A percentile compares a stretch with the other conserved stretches of the same genome.
Evolutionary conservation across 2,113 vertebrate genomes (phyloP).

Genomic region (Cyanocitta stelleri): DNA sequence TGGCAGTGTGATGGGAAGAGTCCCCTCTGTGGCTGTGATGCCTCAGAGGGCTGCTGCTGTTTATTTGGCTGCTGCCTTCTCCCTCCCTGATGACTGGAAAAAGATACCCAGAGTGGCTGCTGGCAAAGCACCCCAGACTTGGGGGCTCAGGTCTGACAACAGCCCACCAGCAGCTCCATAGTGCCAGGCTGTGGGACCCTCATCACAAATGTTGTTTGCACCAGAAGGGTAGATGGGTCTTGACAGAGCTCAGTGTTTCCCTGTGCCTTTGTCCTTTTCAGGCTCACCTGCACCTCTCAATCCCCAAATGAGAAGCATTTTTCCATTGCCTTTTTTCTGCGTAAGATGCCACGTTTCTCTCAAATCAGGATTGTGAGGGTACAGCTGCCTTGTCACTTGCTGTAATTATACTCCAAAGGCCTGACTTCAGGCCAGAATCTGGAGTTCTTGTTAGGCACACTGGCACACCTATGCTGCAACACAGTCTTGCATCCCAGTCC

Average conservation of each 20-base stretch:
- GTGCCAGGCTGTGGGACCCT: background rate
- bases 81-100: background rate
- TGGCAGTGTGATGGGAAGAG: background rate
- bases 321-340: background rate
- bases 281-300: background rate
- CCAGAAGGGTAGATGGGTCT: background rate
- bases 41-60: fast-evolving
- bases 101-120: background rate
- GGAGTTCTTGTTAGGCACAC: background rate
- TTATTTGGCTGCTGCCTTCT: background rate
- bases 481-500: background rate
- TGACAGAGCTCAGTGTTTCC: background rate
- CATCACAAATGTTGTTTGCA: background rate
- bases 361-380: background rate
- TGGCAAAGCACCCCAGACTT: background rate
- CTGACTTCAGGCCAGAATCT: background rate
- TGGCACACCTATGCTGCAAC: background rate
- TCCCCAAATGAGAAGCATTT: background rate
- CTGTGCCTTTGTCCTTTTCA: background rate
- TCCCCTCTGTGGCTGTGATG: fast-evolving
- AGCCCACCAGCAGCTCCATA: background rate
- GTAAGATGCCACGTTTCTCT: background rate
- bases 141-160: background rate
- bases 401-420: background rate
- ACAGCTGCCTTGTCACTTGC: background rate